Conservation (phyloP, 2,113 vertebrate genomes). For the Oncorhynchus keta region DNA sequence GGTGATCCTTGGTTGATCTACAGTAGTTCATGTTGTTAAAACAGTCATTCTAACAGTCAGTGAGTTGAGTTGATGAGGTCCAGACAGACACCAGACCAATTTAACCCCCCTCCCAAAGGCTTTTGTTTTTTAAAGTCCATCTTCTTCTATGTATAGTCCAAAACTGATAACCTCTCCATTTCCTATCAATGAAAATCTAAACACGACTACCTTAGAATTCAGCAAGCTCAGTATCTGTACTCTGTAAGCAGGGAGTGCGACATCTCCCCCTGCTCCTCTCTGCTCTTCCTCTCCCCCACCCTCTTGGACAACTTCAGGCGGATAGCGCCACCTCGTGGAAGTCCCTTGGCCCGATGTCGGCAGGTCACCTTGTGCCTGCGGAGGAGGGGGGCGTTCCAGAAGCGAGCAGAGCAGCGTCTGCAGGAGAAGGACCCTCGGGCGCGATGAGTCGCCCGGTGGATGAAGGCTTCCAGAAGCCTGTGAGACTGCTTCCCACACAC, state of each 20-base stretch:
- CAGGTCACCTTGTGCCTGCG: constrained; percentile 75
- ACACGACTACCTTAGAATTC: constrained; percentile 39
- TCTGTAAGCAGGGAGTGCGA: constrained; percentile 60
- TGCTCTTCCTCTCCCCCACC: constrained; percentile 56
- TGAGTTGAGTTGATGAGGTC: constrained; percentile 55
- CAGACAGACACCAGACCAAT: constrained; percentile 47
- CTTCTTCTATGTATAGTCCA: neutral
- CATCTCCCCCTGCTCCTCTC: constrained; percentile 62
- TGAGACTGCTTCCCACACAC: constrained; percentile 91
- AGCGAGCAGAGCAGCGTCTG: constrained; percentile 69
- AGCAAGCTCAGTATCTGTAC: constrained; percentile 69
- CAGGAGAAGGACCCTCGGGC: constrained; percentile 77
- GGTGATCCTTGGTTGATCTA: constrained; percentile 66
- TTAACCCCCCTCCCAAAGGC: constrained; percentile 28
- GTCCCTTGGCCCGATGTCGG: constrained; percentile 66
- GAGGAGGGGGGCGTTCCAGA: constrained; percentile 77
- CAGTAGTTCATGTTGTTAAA: constrained; percentile 60
- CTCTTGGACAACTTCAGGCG: constrained; percentile 67
- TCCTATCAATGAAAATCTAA: constrained; percentile 40
- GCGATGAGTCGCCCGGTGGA: constrained; percentile 78
- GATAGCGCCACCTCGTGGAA: constrained; percentile 56
- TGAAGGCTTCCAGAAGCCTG: constrained; percentile 82
- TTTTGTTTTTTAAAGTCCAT: constrained; percentile 8
- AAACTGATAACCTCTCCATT: constrained; percentile 29
- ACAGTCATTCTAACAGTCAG: constrained; percentile 53